Base-by-base conservation (phyloP, 2,888 invertebrate species). In the Parasteatoda lunata region DNA sequence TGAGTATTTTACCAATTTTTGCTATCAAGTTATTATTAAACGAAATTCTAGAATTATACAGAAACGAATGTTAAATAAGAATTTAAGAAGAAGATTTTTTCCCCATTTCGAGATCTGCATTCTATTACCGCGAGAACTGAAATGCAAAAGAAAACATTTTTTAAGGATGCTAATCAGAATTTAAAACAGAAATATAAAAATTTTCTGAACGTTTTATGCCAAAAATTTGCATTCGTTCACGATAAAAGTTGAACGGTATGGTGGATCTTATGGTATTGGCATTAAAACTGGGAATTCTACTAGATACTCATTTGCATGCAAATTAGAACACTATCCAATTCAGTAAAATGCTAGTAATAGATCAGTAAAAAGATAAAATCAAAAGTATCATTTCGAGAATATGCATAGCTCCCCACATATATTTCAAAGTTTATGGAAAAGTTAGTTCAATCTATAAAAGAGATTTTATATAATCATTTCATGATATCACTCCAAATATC, bases 101-200 rank as follows among this genome's bases (percentile, higher is more conserved):
- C 49, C 52, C 47, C 30, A 7, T n/a, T 59, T 59, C 47, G 59
- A 79, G 65, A 49, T 65, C 72, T 72, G 68, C 70, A 69, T 83
- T 83, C 64, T 64, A 71, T 69, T 79, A 69, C 75, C 47, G 65
- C 71, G 85, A 80, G 76, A 85, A 71, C 71, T 85, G 64, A 71
- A 77, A 54, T 75, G 76, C 69, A 71, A 80, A 76, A 76, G 80
- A 65, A 85, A 79, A 85, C 64, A 77, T 77, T 79, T 84, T 84
- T 69, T 70, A 68, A 78, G 68, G 77, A 84, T 72, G 84, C 79
- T 84, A 84, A 84, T 84, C 69, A 85, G 80, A 73, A 79, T 85
- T 85, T 85, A 85, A 84, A 85, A 80, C 80, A 80, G 85, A 76
- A 85, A 80, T 85, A 80, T 85, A 85, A 80, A 85, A 85, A 80